Evolutionary conservation across 2,797 vertebrate species (phyloP).

Genomic region (Todus mexicanus): DNA sequence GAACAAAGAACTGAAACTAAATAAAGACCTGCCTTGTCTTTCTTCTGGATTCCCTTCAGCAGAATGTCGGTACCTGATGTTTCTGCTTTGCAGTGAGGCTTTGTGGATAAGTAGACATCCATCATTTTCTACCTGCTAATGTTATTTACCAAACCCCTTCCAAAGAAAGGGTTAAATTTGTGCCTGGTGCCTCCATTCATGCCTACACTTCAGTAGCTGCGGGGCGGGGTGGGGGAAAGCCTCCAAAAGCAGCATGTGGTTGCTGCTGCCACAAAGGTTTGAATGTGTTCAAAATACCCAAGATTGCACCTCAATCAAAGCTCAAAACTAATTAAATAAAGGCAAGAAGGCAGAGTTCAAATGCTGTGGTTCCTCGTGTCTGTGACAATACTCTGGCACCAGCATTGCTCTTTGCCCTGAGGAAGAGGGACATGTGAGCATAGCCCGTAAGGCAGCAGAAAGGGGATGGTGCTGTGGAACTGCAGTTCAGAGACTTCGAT

Average conservation of each 20-base stretch:
- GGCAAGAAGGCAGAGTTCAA: background rate
- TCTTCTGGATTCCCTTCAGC: background rate
- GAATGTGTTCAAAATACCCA: background rate
- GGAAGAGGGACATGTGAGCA: accelerated
- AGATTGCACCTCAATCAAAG: background rate
- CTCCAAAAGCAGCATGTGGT: background rate
- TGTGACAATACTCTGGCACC: background rate
- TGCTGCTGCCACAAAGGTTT: background rate
- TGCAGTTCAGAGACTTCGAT: background rate
- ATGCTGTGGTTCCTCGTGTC: background rate
- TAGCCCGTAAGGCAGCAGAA: accelerated
- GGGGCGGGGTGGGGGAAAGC: too few species aligned
- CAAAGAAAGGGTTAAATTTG: background rate
- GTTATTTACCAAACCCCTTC: background rate
- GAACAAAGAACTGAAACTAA: background rate
- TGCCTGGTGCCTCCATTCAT: background rate
- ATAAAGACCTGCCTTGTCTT: background rate
- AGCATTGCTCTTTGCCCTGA: background rate
- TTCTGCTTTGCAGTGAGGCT: background rate
- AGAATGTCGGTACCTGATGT: background rate
- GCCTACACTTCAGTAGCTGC: background rate
- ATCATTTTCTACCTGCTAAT: background rate
- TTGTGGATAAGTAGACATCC: background rate
- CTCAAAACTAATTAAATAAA: background rate
- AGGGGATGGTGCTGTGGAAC: background rate